Evolutionary conservation across 2,888 invertebrate genomes (phyloP), one percentile per base, ranked within the genome.

Genomic region (Pediacus dermestoides): DNA sequence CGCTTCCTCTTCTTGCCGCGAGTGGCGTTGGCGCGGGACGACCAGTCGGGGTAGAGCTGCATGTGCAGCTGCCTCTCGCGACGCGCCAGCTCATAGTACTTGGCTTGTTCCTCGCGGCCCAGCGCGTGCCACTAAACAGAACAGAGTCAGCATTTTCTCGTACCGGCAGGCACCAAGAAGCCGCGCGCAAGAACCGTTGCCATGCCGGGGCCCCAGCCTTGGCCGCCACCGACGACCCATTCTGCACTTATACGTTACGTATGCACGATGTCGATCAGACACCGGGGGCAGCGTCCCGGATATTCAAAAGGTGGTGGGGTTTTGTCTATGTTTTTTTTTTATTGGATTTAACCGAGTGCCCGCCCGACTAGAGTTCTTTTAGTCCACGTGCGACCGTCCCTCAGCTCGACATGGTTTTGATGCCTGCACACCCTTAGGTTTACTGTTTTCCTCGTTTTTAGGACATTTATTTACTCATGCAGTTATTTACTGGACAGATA

Each of bases 31-130:
- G 96, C 87, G 77, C 97, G 95, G 79, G 90, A 90, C 78, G 90
- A 90, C 97, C 97, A 99, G 73, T 95, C 94, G 66, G 99, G 99
- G 78, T 99, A 96, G 77, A 94, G 84, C 82, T 96, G 93, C 86
- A 94, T 90, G 81, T 99, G 99, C 66, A 95, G 87, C 79, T 97
- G 95, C 74, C 97, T 85, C 80, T 99, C 99, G 80, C 95, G 93
- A 71, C 96, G 83, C 74, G 97, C 97, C 85, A 96, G 93, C 82
- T 97, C 96, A 83, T 97, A 99, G 87, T 99, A 99, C 80, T 96
- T 96, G 78, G 94, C 91, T 81, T 99, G 99, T 80, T 99, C 97
- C 79, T 95, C 94, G 75, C 96, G 88, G 75, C 93, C 91, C 81
- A 99, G 85, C 74, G 94, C 93, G 82, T 99, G 99, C 99, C 99